These are phyloP conservation scores for Drosophila anomalata DNA, from an alignment of 2,888 invertebrate species.

Conservation along the genomic window DNA sequence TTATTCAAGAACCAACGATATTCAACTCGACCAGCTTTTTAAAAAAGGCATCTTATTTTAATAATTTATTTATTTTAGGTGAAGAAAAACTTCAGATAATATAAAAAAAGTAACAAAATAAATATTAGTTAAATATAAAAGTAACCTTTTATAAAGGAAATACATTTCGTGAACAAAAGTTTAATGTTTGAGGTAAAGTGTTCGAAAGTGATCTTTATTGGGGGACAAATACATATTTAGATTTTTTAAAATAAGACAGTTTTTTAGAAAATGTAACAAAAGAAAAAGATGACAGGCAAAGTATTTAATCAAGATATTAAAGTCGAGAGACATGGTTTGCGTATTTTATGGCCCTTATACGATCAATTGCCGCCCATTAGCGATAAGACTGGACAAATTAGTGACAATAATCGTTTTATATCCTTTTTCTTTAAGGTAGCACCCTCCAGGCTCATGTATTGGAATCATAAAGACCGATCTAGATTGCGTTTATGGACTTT, in stretches of 20 bases:
- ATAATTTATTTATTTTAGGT: background rate
- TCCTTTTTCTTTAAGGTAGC: slow-evolving; percentile 14
- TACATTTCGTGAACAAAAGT: background rate
- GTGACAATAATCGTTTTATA: slow-evolving; percentile 9
- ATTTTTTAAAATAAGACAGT: too few species aligned
- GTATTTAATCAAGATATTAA: too few species aligned
- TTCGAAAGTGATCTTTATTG: too few species aligned
- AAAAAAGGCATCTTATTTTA: background rate
- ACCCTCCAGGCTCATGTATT: slow-evolving; percentile 24
- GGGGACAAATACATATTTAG: too few species aligned
- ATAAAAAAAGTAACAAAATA: background rate
- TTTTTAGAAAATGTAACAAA: too few species aligned
- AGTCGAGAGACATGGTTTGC: background rate
- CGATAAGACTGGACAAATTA: slow-evolving; percentile 3
- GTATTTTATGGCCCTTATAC: background rate
- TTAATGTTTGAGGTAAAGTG: background rate
- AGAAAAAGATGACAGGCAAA: too few species aligned
- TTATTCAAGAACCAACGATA: slow-evolving; percentile 7
- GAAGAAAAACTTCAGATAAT: background rate
- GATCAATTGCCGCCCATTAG: background rate
- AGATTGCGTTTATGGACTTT: slow-evolving; percentile 27
- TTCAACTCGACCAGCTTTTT: background rate
- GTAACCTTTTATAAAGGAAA: background rate
- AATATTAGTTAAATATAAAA: background rate
- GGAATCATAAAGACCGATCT: slow-evolving; percentile 3